A percentile compares a stretch with the other conserved stretches of the same genome.
Conservation (phyloP, 2,888 invertebrate genomes). For the Listrodromus nycthemerus region DNA sequence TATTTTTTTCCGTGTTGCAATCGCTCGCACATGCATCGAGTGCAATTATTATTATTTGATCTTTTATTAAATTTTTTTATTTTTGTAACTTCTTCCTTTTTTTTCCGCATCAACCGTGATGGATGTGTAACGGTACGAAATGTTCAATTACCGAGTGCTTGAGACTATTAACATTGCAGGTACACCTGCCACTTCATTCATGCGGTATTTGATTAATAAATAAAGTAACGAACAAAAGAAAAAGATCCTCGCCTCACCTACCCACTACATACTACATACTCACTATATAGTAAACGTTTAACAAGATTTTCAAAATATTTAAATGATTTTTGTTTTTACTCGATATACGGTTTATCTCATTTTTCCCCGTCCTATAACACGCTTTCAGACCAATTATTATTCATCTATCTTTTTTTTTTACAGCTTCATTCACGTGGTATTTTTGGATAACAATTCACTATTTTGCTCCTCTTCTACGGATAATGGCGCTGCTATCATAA, state of each 20-base stretch:
- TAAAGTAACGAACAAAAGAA: conserved; percentile 17
- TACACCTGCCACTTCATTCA: conserved; percentile 17
- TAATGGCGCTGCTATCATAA: too few relatives aligned
- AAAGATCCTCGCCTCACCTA: conserved; percentile 51
- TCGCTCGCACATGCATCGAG: conserved; percentile 16
- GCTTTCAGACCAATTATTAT: neutral
- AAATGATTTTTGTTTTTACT: conserved; percentile 31
- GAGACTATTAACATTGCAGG: neutral
- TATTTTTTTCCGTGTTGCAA: conserved; percentile 15
- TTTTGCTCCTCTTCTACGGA: neutral
- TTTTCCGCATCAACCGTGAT: neutral
- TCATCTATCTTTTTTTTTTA: neutral
- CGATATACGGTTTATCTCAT: conserved; percentile 26
- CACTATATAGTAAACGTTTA: conserved; percentile 60
- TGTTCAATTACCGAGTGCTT: neutral
- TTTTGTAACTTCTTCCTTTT: conserved; percentile 1
- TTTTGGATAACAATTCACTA: neutral
- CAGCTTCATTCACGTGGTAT: conserved; percentile 7
- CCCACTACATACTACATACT: conserved; percentile 56
- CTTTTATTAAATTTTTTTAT: neutral
- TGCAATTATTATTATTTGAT: neutral
- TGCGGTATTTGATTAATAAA: neutral
- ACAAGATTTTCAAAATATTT: conserved; percentile 45
- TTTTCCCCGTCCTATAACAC: conserved; percentile 11
- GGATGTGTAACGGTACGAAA: neutral